These are phyloP conservation scores for Caenorhabditis drosophilae DNA, from an alignment of 2,888 invertebrate species.

Conservation along the genomic window DNA sequence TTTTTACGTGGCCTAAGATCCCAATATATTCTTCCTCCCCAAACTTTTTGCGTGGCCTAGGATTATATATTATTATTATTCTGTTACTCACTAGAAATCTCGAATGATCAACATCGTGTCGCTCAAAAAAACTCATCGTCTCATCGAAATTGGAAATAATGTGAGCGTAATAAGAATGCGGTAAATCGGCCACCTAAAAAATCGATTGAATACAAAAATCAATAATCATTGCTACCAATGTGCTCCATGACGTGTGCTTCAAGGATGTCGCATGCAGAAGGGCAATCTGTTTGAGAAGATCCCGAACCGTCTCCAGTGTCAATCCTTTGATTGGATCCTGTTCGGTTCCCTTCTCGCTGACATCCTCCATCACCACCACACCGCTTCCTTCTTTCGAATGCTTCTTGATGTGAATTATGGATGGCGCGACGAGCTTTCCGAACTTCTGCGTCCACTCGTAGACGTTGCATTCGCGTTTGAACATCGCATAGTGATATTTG, in stretches of 20 bases:
- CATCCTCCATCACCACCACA: conserved; percentile 63
- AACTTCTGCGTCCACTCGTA: conserved; percentile 64
- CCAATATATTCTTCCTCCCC: too few species aligned
- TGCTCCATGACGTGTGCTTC: conserved; percentile 57
- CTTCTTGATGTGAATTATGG: conserved; percentile 59
- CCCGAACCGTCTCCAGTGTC: conserved; percentile 52
- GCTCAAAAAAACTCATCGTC: conserved; percentile 46
- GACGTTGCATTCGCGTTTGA: conserved; percentile 61
- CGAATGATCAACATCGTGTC: conserved; percentile 49
- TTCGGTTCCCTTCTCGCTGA: conserved; percentile 52
- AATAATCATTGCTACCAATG: too few species aligned
- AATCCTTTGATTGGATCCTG: conserved; percentile 48
- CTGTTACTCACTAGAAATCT: conserved; percentile 35
- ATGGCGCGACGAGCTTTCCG: conserved; percentile 54
- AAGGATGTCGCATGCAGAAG: conserved; percentile 58
- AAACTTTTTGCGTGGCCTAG: too few species aligned
- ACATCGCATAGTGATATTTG: conserved; percentile 55
- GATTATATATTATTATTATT: too few species aligned
- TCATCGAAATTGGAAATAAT: conserved; percentile 44
- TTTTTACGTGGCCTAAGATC: too few species aligned
- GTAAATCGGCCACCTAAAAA: conserved; percentile 51
- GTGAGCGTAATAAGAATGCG: conserved; percentile 47
- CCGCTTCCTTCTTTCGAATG: conserved; percentile 50
- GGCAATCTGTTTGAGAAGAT: conserved; percentile 56
- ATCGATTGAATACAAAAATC: too few species aligned